These are phyloP conservation scores for Monomorium pharaonis DNA, from an alignment of 1,140 invertebrate species.

Conservation along the genomic window DNA sequence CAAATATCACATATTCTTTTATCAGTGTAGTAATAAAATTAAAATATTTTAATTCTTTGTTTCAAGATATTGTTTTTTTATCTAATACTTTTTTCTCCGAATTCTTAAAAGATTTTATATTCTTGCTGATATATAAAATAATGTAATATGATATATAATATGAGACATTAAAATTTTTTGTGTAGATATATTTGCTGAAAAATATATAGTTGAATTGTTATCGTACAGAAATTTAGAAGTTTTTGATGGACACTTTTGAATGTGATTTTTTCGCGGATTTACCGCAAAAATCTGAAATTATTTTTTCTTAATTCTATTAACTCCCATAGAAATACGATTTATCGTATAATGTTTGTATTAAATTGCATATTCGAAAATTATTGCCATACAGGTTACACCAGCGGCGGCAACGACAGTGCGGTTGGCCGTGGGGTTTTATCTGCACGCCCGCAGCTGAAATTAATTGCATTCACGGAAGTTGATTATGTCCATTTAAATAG, in stretches of 20 bases:
- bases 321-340: background rate
- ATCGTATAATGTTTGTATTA: conserved; percentile 12
- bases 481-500: conserved; percentile 56
- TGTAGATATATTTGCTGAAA: background rate
- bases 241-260: background rate
- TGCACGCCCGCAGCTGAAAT: conserved; percentile 40
- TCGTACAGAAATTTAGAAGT: background rate
- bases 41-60: too few relatives aligned
- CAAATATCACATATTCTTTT: too few relatives aligned
- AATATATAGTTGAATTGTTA: background rate
- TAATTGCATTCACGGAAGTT: conserved; percentile 48
- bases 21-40: too few relatives aligned
- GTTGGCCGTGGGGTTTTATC: conserved; percentile 35
- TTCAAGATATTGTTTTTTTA: too few relatives aligned
- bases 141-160: too few relatives aligned
- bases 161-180: background rate
- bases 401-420: background rate
- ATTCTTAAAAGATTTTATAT: too few relatives aligned
- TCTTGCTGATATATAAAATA: too few relatives aligned
- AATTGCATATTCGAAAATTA: conserved; percentile 52
- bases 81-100: too few relatives aligned
- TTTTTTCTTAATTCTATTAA: background rate
- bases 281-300: background rate
- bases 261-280: background rate
- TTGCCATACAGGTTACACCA: conserved; percentile 10